Conservation (phyloP, 2,797 vertebrate genomes). For the Bufotes viridis region DNA sequence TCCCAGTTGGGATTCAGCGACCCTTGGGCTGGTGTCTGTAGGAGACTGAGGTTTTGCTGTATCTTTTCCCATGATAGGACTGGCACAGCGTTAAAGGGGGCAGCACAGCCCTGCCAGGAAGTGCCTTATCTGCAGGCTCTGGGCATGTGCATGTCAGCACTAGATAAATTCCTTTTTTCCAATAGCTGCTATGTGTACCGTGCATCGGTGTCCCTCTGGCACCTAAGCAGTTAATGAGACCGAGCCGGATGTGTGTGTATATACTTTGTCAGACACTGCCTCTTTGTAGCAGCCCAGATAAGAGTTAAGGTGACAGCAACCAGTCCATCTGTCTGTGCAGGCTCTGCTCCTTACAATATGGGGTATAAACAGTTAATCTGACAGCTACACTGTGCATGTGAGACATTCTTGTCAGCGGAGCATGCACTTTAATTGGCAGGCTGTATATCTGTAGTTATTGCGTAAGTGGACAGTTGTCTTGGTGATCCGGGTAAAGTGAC, state of each 20-base stretch:
- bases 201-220: not conserved
- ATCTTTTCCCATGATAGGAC: not conserved
- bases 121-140: not conserved
- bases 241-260: conserved; percentile 13
- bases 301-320: conserved; percentile 15
- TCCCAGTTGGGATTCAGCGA: not conserved
- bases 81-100: not conserved
- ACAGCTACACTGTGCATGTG: conserved; percentile 1
- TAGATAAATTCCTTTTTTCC: not conserved
- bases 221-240: not conserved
- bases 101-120: not conserved
- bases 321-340: not conserved
- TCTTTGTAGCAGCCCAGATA: conserved; percentile 19
- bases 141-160: not conserved
- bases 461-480: not conserved
- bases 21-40: not conserved
- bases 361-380: conserved; percentile 15
- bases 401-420: conserved; percentile 1
- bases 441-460: not conserved
- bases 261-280: conserved; percentile 4
- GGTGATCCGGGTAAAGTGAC: not conserved
- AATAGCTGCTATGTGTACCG: not conserved
- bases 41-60: not conserved
- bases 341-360: not conserved
- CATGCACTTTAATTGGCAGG: not conserved